Percentiles rank a stretch among this genome's conserved stretches.
These are phyloP conservation scores for Eriosoma lanigerum DNA, from an alignment of 1,140 invertebrate genomes.

Conservation along the genomic window DNA sequence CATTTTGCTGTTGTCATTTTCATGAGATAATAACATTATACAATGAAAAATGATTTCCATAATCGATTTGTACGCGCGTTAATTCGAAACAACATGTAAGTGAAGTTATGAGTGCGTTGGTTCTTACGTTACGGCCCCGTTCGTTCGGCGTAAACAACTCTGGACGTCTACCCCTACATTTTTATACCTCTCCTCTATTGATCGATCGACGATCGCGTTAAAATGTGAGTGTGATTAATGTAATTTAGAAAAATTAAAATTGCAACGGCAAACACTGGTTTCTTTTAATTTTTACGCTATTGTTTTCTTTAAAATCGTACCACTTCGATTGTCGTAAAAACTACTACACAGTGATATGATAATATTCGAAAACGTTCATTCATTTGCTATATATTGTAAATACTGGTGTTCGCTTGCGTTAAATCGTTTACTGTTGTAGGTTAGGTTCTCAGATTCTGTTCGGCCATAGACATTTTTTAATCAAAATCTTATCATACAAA, in stretches of 20 bases:
- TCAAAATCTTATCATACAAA: slow-evolving; percentile 16
- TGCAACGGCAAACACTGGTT: no score
- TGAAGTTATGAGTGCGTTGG: slow-evolving; percentile 17
- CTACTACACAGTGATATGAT: background rate
- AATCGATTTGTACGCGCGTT: slow-evolving; percentile 29
- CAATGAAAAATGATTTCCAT: background rate
- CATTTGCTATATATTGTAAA: background rate
- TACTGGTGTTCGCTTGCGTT: background rate
- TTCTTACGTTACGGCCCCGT: slow-evolving; percentile 1
- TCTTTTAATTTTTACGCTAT: background rate
- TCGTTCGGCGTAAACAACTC: slow-evolving; percentile 45
- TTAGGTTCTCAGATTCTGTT: slow-evolving; percentile 18
- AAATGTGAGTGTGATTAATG: slow-evolving; percentile 32
- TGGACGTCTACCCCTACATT: slow-evolving; percentile 31
- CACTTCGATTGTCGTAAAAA: background rate
- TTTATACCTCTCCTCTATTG: slow-evolving; percentile 19
- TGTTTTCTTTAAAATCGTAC: background rate
- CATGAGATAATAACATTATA: background rate
- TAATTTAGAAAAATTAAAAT: background rate
- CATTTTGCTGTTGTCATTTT: background rate
- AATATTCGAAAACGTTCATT: background rate
- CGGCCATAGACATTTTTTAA: background rate
- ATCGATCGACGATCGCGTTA: slow-evolving; percentile 28
- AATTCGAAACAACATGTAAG: slow-evolving; percentile 2
- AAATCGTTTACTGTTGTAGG: background rate